Conservation (phyloP, 2,888 invertebrate species). For the Agrotis puta region DNA sequence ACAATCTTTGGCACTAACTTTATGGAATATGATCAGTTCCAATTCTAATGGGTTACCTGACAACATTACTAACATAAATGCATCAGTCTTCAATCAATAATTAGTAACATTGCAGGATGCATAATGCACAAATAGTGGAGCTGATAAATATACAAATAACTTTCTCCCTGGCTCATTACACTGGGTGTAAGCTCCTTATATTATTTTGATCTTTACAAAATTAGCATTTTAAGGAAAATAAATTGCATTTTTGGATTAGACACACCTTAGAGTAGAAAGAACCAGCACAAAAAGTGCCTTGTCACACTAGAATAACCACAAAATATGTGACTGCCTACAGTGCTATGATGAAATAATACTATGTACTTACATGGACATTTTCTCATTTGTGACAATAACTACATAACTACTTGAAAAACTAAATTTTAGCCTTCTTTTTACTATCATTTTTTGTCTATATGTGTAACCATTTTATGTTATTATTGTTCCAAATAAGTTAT, state of each 20-base stretch:
- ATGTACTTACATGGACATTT: slow-evolving; percentile 48
- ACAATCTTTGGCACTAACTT: slow-evolving; percentile 60
- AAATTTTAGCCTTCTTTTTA: slow-evolving; percentile 11
- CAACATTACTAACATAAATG: slow-evolving; percentile 75
- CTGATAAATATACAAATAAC: slow-evolving; percentile 57
- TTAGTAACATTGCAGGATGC: slow-evolving; percentile 57
- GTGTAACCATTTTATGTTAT: slow-evolving; percentile 8
- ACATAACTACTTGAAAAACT: slow-evolving; percentile 20
- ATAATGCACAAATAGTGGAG: slow-evolving; percentile 58
- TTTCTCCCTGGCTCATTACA: slow-evolving; percentile 67
- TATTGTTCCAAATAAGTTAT: slow-evolving; percentile 63
- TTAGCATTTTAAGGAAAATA: slow-evolving; percentile 53
- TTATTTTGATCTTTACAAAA: slow-evolving; percentile 50
- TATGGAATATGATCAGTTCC: slow-evolving; percentile 45
- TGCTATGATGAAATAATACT: slow-evolving; percentile 65
- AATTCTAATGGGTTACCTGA: slow-evolving; percentile 21
- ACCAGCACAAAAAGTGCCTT: slow-evolving; percentile 52
- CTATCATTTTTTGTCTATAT: slow-evolving; percentile 6
- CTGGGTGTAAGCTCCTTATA: slow-evolving; percentile 62
- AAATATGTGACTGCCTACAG: slow-evolving; percentile 60
- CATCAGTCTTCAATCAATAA: slow-evolving; percentile 82
- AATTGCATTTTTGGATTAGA: slow-evolving; percentile 64
- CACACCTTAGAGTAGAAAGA: slow-evolving; percentile 53
- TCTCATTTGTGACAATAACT: slow-evolving; percentile 62
- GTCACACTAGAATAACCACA: slow-evolving; percentile 64